Evolutionary conservation across 2,113 vertebrate genomes (phyloP), one percentile per base, ranked within the genome.

Genomic region (Gallinago media): DNA sequence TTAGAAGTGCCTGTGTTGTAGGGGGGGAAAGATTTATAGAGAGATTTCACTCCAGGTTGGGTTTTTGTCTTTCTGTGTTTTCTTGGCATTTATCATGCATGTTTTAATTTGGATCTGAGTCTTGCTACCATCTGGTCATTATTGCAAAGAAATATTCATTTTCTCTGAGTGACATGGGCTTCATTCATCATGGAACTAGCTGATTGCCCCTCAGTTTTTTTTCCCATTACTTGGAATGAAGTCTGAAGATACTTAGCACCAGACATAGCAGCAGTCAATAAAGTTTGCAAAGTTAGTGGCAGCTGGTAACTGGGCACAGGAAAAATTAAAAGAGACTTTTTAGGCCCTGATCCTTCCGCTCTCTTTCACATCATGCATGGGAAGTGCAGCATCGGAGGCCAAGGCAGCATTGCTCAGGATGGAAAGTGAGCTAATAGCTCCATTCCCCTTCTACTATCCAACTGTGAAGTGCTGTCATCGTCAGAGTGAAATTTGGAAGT

Each of bases 41-140:
- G 98, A 98, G 97, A 98, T 98, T 98, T 98, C 98, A 98, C 98
- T 98, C 97, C 98, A 98, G 98, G 98, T 98, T 98, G 98, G 97
- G 97, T 98, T 98, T 98, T 98, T 98, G 98, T 98, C 98, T 98
- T 98, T 98, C 98, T 98, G 95, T 98, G 98, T 98, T 98, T 98
- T 98, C 98, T 98, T 98, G 98, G 98, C 98, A 98, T 98, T 98
- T 98, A 98, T 98, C 98, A 98, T 98, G 98, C 98, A 98, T 98
- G 98, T 98, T 98, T 98, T 98, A 98, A 98, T 98, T 98, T 98
- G 98, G 98, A 98, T 98, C 98, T 96, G 98, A 98, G 98, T 98
- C 98, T 98, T 98, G 97, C 97, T 98, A 98, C 98, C 98, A 98
- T 98, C 98, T 98, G 98, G 98, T 98, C 98, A 98, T 98, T 98